phyloP scores from a whole-genome alignment of 2,888 invertebrate species.

The Alentia gelatinosa region DNA sequence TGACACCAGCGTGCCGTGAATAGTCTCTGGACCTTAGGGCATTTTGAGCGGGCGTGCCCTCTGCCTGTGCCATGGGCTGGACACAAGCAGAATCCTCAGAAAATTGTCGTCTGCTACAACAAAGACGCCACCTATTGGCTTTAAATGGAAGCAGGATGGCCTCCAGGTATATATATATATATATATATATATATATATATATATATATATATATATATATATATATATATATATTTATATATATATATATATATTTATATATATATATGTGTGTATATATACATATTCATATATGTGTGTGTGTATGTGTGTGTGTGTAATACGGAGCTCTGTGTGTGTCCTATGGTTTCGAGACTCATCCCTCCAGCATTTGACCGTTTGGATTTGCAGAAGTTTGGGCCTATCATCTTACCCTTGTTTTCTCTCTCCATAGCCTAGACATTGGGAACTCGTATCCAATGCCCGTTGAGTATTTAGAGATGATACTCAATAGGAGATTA shows the following conservation, averaged over 20 bases:
- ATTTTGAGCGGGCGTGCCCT: background rate
- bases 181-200: background rate
- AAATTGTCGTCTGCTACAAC: background rate
- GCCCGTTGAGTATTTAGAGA: too few relatives aligned
- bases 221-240: background rate
- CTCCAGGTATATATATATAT: background rate
- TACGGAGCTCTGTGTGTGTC: too few relatives aligned
- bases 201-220: background rate
- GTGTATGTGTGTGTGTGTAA: too few relatives aligned
- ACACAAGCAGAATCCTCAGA: background rate
- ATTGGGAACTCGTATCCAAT: too few relatives aligned
- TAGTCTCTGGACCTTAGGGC: background rate
- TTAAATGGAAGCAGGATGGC: background rate
- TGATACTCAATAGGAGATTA: too few relatives aligned
- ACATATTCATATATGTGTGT: too few relatives aligned
- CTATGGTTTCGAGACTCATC: too few relatives aligned
- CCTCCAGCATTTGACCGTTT: too few relatives aligned
- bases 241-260: background rate
- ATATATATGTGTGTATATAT: too few relatives aligned
- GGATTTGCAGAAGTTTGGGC: too few relatives aligned
- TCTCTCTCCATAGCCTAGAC: too few relatives aligned
- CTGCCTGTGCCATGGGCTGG: background rate
- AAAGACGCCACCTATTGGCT: background rate
- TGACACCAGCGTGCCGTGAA: background rate
- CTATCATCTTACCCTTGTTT: too few relatives aligned